Base-by-base conservation (phyloP, 2,888 invertebrate species). In the Pachymerium ferrugineum region DNA sequence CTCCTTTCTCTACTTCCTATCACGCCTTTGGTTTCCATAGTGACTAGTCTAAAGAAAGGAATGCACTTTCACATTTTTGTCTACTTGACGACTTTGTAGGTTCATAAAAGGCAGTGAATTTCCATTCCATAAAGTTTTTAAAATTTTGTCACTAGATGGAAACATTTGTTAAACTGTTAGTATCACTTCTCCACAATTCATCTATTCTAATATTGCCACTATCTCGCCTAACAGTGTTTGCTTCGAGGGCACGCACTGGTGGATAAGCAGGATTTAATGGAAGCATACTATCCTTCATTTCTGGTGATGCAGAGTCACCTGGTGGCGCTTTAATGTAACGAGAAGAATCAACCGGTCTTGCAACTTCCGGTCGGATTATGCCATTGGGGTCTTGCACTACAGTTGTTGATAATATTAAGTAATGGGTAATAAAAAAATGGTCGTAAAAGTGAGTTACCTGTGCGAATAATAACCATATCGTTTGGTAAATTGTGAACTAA, bases 341-440 rank as follows among this genome's bases (percentile, higher is more conserved):
- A 67, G 31, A 19, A 12, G 29, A 31, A 8, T 30, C 29, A 14
- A 67, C 67, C 16, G 29, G 67, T 30, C 38, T 29, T 16, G 73
- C 33, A 0, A 73, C 73, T 35, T 73, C 73, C 1, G 73, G 73
- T 3, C 73, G 73, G n/a, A 73, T 73, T 5, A 73, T 73, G 10
- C 73, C 73, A 68, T 73, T 73, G 29, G 73, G 73, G 30, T 73
- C 73, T 73, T 73, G 73, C 6, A 73, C 73, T 73, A 42, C 22
- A 29, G 47, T 25, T 29, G 16, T 4, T 16, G 4, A 1, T 10
- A 38, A 38, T 38, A 38, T n/a, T n/a, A 38, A 1, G 14, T 38
- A 16, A 38, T 12, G 5, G 14, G 16, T 38, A 16, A 38, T 38
- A 14, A 62, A 38, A 38, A 38, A 38, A 4, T 38, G 38, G 38